Percentiles rank a stretch among this genome's conserved stretches.
phyloP scores from a whole-genome alignment of 2,113 vertebrate species.

The Gopherus flavomarginatus region DNA sequence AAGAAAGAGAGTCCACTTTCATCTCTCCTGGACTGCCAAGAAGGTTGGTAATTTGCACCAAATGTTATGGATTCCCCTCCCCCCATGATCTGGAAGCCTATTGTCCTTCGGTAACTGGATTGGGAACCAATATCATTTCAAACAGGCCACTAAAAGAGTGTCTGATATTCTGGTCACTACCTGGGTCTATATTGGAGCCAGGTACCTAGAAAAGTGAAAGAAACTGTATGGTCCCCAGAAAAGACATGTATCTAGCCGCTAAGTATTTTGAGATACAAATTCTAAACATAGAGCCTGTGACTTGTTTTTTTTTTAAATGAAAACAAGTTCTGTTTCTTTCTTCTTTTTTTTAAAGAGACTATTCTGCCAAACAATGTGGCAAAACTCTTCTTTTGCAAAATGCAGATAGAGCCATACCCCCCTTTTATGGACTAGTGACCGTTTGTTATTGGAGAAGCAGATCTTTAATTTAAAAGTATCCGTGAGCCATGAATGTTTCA shows the following conservation, averaged over 20 bases:
- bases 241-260: neutral
- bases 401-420: neutral
- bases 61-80: neutral
- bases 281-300: accelerated
- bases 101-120: constrained; percentile 55
- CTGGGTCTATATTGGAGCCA: neutral
- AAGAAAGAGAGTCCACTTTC: neutral
- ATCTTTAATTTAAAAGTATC: neutral
- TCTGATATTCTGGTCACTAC: constrained; percentile 46
- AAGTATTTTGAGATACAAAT: neutral
- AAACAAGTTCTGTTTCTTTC: neutral
- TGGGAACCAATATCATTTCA: constrained; percentile 59
- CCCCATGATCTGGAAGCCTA: neutral
- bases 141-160: constrained; percentile 38
- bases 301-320: neutral
- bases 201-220: neutral
- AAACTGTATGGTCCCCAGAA: neutral
- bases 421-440: neutral
- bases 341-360: neutral
- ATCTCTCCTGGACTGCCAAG: neutral
- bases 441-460: accelerated
- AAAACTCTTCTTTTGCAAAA: neutral
- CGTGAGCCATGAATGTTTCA: constrained; percentile 55
- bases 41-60: constrained; percentile 19
- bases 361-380: neutral